These are phyloP conservation scores for Gallinago stenura DNA, from an alignment of 2,797 vertebrate genomes.

Conservation along the genomic window DNA sequence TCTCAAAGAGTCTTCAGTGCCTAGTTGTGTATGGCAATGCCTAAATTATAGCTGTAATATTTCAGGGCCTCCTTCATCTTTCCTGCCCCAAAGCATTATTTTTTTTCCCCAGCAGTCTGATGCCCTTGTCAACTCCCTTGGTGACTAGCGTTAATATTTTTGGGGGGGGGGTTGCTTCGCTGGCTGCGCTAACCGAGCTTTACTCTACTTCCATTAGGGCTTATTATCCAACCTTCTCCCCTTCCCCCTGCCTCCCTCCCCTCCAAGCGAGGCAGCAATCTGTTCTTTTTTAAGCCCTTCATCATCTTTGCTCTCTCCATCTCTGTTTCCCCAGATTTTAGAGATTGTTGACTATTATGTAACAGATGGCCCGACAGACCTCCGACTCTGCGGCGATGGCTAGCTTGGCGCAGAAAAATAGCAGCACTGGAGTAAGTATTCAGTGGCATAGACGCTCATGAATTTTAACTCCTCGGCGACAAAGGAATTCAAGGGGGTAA, in stretches of 20 bases:
- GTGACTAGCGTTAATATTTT: slow-evolving; percentile 59
- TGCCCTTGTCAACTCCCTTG: slow-evolving; percentile 67
- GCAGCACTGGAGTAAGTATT: slow-evolving; percentile 91
- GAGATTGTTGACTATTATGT: slow-evolving; percentile 94
- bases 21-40: not conserved
- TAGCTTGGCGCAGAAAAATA: slow-evolving; percentile 92
- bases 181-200: slow-evolving; percentile 74
- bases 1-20: not conserved
- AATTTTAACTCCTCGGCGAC: slow-evolving; percentile 84
- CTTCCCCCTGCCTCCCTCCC: not conserved
- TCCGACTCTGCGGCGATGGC: slow-evolving; percentile 90
- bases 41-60: not conserved
- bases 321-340: slow-evolving; percentile 85
- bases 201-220: slow-evolving; percentile 69
- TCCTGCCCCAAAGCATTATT: slow-evolving; percentile 20
- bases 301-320: slow-evolving; percentile 79
- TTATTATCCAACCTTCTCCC: slow-evolving; percentile 65
- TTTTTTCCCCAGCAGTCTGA: not conserved
- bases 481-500: slow-evolving; percentile 82
- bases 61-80: not conserved
- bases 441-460: slow-evolving; percentile 82
- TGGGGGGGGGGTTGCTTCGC: slow-evolving; percentile 62
- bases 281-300: slow-evolving; percentile 81
- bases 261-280: slow-evolving; percentile 77
- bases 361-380: slow-evolving; percentile 93